These are phyloP conservation scores for Notechis scutatus DNA, from an alignment of 2,113 vertebrate species.

Conservation along the genomic window DNA sequence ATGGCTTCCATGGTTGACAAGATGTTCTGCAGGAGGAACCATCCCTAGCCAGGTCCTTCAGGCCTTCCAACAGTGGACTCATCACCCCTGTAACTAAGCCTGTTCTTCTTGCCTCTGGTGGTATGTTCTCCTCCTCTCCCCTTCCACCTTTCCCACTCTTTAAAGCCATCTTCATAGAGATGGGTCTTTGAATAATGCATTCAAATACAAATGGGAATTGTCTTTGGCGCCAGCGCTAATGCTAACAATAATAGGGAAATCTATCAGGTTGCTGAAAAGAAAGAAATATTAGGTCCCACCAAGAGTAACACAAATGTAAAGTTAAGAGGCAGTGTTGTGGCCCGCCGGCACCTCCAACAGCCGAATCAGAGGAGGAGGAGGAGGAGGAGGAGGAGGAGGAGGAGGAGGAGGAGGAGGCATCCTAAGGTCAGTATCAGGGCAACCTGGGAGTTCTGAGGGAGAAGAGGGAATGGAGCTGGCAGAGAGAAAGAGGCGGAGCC, in stretches of 20 bases:
- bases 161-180: not conserved
- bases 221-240: not conserved
- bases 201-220: not conserved
- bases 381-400: no score
- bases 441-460: no score
- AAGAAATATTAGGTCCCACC: not conserved
- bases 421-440: no score
- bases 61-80: no score
- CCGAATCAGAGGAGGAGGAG: no score
- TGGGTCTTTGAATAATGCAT: not conserved
- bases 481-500: no score
- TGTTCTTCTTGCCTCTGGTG: not conserved
- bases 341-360: no score
- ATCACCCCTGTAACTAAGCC: not conserved
- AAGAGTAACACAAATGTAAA: not conserved
- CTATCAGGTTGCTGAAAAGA: not conserved
- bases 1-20: no score
- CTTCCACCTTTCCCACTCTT: not conserved
- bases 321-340: not conserved
- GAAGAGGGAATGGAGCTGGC: no score
- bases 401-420: no score
- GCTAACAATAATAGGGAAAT: not conserved
- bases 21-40: not conserved
- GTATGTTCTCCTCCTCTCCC: not conserved
- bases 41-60: not conserved